Evolutionary conservation across 2,113 vertebrate species (phyloP).

Genomic region (Tyrannus savana): DNA sequence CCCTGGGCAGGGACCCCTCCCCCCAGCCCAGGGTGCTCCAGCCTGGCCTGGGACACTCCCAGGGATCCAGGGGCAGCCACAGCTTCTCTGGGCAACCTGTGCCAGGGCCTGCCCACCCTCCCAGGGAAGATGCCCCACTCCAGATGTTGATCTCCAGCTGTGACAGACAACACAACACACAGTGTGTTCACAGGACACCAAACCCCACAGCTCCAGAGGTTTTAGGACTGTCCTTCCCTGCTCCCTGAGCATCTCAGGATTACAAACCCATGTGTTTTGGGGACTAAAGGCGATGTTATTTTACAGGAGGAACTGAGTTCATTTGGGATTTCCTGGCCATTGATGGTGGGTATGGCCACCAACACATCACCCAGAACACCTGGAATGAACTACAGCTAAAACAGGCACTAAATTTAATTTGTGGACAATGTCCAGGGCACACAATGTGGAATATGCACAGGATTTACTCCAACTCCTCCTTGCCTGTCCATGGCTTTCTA

Average conservation of each 20-base stretch:
- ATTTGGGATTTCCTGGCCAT: neutral
- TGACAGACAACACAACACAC: neutral
- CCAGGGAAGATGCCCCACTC: neutral
- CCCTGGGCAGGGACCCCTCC: neutral
- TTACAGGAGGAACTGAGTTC: neutral
- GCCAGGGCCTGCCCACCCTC: neutral
- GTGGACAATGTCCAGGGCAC: neutral
- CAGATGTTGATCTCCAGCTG: neutral
- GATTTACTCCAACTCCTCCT: accelerated
- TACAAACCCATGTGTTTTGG: accelerated
- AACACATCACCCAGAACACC: neutral
- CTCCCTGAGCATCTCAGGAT: neutral
- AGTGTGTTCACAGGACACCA: neutral
- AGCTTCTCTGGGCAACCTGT: neutral
- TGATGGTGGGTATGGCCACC: neutral
- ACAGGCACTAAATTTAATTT: accelerated
- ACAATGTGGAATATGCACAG: accelerated
- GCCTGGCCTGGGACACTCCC: neutral
- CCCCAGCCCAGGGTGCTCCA: neutral
- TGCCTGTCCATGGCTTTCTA: neutral
- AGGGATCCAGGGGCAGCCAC: neutral
- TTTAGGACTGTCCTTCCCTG: neutral
- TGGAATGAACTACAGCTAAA: accelerated
- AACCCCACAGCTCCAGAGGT: neutral
- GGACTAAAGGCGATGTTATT: accelerated